Evolutionary conservation across 2,113 vertebrate species (phyloP).

Genomic region (Australoheros scitulus): DNA sequence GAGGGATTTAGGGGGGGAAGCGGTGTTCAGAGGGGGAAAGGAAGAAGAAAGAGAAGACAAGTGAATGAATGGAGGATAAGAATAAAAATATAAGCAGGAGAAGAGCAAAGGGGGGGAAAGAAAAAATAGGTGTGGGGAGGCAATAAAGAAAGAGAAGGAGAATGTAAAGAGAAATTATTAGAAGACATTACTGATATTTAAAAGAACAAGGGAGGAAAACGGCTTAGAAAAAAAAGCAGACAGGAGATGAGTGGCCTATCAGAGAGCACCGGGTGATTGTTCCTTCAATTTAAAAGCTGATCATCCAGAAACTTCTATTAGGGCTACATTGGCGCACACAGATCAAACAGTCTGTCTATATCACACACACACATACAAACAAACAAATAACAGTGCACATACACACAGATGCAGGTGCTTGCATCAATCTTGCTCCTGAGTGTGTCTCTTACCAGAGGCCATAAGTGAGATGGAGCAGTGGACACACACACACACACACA

Average conservation of each 20-base stretch:
- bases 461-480: conserved; percentile 17
- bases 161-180: not conserved
- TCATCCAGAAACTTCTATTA: conserved; percentile 28
- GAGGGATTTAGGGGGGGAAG: not conserved
- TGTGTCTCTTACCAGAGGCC: conserved; percentile 1
- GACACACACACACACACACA: not conserved
- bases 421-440: conserved; percentile 16
- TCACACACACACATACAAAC: not conserved
- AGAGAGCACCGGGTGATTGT: not conserved
- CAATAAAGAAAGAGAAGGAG: not conserved
- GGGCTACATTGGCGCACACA: not conserved
- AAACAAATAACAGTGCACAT: no score
- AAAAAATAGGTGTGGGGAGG: not conserved
- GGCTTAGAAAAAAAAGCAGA: not conserved
- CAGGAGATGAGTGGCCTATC: conserved; percentile 13
- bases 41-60: not conserved
- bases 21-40: not conserved
- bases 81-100: not conserved
- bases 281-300: conserved; percentile 15
- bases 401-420: not conserved
- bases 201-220: not conserved
- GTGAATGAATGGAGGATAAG: not conserved
- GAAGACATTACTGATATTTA: not conserved
- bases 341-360: conserved; percentile 1
- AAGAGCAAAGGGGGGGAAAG: not conserved